A percentile compares a stretch with the other conserved stretches of the same genome.
Conservation (phyloP, 2,113 vertebrate genomes). For the Miniopterus natalensis region DNA sequence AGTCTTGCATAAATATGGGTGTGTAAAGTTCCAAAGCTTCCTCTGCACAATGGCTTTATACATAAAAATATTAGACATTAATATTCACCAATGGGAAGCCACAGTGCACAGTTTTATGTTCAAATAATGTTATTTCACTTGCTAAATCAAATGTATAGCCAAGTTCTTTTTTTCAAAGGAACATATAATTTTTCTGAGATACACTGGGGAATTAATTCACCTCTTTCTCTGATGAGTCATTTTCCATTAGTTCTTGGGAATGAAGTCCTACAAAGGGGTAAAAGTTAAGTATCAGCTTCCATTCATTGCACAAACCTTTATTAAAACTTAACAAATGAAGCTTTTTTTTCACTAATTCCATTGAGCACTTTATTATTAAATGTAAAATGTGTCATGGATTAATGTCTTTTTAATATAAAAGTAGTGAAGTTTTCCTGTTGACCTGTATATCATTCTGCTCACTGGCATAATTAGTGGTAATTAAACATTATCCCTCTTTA, state of each 20-base stretch:
- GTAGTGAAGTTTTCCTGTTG: slow-evolving; percentile 34
- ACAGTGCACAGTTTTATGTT: neutral
- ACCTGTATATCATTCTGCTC: slow-evolving; percentile 18
- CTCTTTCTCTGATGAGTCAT: slow-evolving; percentile 3
- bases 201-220: neutral
- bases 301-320: slow-evolving; percentile 17
- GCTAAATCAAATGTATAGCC: slow-evolving; percentile 43
- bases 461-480: slow-evolving; percentile 30
- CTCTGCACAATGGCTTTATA: neutral
- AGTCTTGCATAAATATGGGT: neutral
- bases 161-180: slow-evolving; percentile 33
- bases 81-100: slow-evolving; percentile 34
- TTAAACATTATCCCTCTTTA: slow-evolving; percentile 67
- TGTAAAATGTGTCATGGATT: slow-evolving; percentile 11
- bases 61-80: neutral
- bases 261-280: neutral
- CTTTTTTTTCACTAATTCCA: slow-evolving; percentile 55
- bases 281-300: slow-evolving; percentile 23
- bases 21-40: neutral
- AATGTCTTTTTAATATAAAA: slow-evolving; percentile 63
- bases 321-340: slow-evolving; percentile 65
- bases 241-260: slow-evolving; percentile 37
- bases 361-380: slow-evolving; percentile 53
- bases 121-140: slow-evolving; percentile 39
- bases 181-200: neutral